A percentile compares a stretch with the other conserved stretches of the same genome.
These are phyloP conservation scores for Crenuchus spilurus DNA, from an alignment of 2,797 vertebrate species.

Conservation along the genomic window DNA sequence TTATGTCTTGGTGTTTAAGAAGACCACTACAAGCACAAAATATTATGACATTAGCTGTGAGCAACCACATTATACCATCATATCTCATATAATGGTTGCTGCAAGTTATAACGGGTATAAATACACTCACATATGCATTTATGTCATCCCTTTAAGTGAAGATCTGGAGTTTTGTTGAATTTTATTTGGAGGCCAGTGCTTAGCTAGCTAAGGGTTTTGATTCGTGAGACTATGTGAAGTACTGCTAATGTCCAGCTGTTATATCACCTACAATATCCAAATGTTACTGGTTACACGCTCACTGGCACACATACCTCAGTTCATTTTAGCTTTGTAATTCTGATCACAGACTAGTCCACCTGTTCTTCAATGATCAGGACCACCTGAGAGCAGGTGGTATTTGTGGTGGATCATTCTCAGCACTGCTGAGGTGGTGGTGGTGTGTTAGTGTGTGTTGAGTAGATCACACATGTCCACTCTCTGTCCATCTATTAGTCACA, in stretches of 20 bases:
- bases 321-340: too few relatives aligned
- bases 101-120: constrained; percentile 40
- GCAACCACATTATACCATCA: not conserved
- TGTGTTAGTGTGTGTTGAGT: too few relatives aligned
- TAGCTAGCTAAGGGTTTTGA: not conserved
- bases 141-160: constrained; percentile 46
- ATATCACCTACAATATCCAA: not conserved
- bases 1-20: not conserved
- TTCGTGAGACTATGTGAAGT: not conserved
- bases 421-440: too few relatives aligned
- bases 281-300: not conserved
- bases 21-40: constrained; percentile 18
- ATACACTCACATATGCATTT: constrained; percentile 40
- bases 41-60: not conserved
- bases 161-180: constrained; percentile 20
- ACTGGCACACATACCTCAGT: too few relatives aligned
- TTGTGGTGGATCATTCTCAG: too few relatives aligned
- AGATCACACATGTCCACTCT: too few relatives aligned
- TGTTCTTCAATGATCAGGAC: too few relatives aligned
- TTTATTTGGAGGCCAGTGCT: not conserved
- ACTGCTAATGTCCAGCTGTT: not conserved
- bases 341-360: too few relatives aligned
- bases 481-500: too few relatives aligned
- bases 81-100: not conserved
- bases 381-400: too few relatives aligned